Evolutionary conservation across 2,113 vertebrate genomes (phyloP).

Genomic region (Carollia perspicillata): DNA sequence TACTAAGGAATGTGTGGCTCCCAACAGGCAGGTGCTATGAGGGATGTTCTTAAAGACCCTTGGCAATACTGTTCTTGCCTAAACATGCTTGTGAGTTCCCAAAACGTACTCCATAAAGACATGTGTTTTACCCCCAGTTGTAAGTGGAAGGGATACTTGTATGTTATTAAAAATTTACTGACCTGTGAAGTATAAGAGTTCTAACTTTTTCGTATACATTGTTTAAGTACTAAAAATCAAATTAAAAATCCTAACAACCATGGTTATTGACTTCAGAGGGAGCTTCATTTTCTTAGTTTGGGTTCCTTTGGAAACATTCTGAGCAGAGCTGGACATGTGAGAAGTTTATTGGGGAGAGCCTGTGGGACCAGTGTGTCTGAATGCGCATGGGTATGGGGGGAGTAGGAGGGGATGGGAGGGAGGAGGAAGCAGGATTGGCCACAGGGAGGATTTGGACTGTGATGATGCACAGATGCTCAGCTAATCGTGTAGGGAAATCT

Average conservation of each 20-base stretch:
- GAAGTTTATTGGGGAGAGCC: neutral
- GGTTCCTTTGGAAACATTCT: neutral
- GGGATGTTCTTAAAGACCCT: neutral
- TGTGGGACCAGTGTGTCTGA: neutral
- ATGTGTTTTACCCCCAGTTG: neutral
- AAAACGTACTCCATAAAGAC: neutral
- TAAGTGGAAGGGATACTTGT: neutral
- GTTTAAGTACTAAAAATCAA: neutral
- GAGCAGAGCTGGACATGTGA: neutral
- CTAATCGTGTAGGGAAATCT: neutral
- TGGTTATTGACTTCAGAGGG: neutral
- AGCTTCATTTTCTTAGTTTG: neutral
- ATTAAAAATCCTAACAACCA: neutral
- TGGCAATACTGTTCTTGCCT: neutral
- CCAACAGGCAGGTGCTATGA: neutral
- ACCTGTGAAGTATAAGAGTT: neutral
- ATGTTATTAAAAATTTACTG: neutral
- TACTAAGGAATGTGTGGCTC: neutral
- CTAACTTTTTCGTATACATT: neutral
- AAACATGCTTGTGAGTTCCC: neutral
- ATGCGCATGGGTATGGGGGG: no score
- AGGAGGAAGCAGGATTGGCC: neutral
- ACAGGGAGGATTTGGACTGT: neutral
- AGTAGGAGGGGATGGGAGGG: no score
- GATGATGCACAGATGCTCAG: neutral